These are phyloP conservation scores for Sphaerodactylus townsendi DNA, from an alignment of 2,113 vertebrate genomes.

Conservation along the genomic window DNA sequence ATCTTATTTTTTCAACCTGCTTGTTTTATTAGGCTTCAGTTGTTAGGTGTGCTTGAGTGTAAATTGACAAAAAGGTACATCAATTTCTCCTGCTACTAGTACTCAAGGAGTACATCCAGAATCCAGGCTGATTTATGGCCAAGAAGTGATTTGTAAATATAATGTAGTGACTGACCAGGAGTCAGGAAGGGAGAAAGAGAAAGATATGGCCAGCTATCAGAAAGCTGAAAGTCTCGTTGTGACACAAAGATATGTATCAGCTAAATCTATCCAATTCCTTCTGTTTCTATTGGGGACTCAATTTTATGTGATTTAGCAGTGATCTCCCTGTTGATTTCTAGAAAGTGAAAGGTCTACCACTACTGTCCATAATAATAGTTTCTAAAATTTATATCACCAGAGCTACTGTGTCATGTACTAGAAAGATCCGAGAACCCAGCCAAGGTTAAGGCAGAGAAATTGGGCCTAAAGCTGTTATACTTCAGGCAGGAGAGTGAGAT, in stretches of 20 bases:
- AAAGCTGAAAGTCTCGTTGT: not conserved
- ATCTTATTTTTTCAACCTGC: constrained; percentile 9
- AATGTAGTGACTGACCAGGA: constrained; percentile 11
- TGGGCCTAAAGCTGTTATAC: too few species aligned
- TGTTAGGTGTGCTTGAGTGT: constrained; percentile 42
- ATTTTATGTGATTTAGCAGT: not conserved
- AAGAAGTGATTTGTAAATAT: not conserved
- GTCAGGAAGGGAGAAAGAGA: not conserved
- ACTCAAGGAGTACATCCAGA: constrained; percentile 10
- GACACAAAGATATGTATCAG: not conserved
- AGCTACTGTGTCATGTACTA: too few species aligned
- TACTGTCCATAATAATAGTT: too few species aligned
- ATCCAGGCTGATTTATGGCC: constrained; percentile 18
- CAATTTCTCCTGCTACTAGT: not conserved
- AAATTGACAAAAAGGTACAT: constrained; percentile 38
- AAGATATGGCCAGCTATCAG: not conserved
- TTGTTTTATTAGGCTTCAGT: constrained; percentile 28
- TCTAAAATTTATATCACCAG: not conserved
- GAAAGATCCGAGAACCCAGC: too few species aligned
- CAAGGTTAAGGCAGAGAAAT: too few species aligned
- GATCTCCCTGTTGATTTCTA: too few species aligned
- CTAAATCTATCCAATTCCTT: not conserved
- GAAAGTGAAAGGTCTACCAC: too few species aligned
- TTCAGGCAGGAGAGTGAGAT: too few species aligned
- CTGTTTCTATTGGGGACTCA: not conserved